Base-by-base conservation (phyloP, 2,113 vertebrate genomes). In the Nipponia nippon region DNA sequence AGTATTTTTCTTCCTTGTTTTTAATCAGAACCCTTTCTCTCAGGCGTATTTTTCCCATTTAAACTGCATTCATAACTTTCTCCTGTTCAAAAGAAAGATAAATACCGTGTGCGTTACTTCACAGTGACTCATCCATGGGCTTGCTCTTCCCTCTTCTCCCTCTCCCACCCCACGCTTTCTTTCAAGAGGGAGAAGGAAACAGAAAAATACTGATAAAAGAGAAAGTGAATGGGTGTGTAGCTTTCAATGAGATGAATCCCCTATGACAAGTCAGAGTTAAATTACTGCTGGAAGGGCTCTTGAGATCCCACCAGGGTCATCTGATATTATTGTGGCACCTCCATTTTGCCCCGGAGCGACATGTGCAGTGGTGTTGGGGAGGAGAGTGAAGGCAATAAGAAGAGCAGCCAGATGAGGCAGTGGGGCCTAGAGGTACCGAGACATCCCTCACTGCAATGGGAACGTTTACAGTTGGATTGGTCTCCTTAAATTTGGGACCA, bases 251-350 rank as follows among this genome's bases (percentile, higher is more conserved):
- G 49, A 50, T 16, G 75, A 93, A 93, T 94, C 53, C 81, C 62
- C 38, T 70, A 1, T 77, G 93, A 61, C 46, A 87, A 85, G 29
- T 87, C 53, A 38, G 67, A 76, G 73, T 83, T 83, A 93, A 93
- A 90, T 87, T 93, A 46, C 73, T 94, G 82, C 87, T 94, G 87
- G 56, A 79, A 90, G 89, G 50, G 66, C 66, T 90, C 73, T 85
- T 53, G 46, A 77, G 91, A 63, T 78, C 26, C 75, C 15, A 16
- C 59, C 32, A 4, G 75, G 66, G 46, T 62, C 17, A 47, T 70
- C 26, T 80, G 69, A 36, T n/a, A 50, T 38, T 63, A 40, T 59
- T 67, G 42, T 2, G 3, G 3, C 6, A 34, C 38, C 71, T 88
- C 75, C 0, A 0, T 70, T 88, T 77, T 78, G 50, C 62, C 65